Percentiles rank a stretch among this genome's conserved stretches.
Evolutionary conservation across 2,888 invertebrate genomes (phyloP).

Genomic region (Euzetes globulus): DNA sequence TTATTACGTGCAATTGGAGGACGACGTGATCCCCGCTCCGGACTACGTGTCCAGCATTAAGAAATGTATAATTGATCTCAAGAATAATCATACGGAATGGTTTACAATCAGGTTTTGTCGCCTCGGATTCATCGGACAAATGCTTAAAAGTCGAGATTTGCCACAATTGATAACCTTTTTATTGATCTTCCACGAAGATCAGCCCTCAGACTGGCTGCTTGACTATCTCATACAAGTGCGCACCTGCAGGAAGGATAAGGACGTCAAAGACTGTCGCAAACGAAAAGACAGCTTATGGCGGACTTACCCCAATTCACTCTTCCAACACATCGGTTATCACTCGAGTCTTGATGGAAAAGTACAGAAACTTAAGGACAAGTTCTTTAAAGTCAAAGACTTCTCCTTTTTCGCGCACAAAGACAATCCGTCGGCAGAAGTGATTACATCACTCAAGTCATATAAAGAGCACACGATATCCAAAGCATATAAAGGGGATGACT

Average conservation of each 20-base stretch:
- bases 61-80: background rate
- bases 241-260: constrained; percentile 61
- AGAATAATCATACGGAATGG: constrained; percentile 19
- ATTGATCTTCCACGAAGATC: constrained; percentile 87
- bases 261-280: constrained; percentile 70
- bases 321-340: constrained; percentile 89
- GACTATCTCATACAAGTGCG: constrained; percentile 80
- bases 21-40: constrained; percentile 3
- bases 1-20: constrained; percentile 60
- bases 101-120: constrained; percentile 18
- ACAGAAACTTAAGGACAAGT: constrained; percentile 73
- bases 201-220: constrained; percentile 93
- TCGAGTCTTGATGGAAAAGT: constrained; percentile 93
- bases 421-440: constrained; percentile 61
- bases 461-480: constrained; percentile 66
- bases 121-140: constrained; percentile 47
- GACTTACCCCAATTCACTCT: constrained; percentile 79
- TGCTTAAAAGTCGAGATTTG: constrained; percentile 80
- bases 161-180: constrained; percentile 82
- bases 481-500: constrained; percentile 77
- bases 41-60: constrained; percentile 8
- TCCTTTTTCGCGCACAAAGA: constrained; percentile 33
- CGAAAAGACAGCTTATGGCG: constrained; percentile 70
- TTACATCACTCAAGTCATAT: constrained; percentile 70
- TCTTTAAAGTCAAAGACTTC: constrained; percentile 12